Base-by-base conservation (phyloP, 2,888 invertebrate species). In the Philhelius pedissequus region DNA sequence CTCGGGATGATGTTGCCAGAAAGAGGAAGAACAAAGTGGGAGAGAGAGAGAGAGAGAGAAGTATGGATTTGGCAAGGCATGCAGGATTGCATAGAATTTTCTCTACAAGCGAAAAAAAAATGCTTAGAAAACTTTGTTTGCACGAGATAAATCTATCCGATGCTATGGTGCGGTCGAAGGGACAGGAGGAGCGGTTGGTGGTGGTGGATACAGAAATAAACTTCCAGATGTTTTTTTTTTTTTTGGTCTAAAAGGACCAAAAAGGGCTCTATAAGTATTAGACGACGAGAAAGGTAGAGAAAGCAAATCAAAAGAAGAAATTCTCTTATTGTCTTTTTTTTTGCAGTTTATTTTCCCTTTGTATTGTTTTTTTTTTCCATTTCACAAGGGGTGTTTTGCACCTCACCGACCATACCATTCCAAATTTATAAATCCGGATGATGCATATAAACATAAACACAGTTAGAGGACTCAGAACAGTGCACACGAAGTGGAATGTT, bases 341-440 rank as follows among this genome's bases (percentile, higher is more conserved):
- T n/a, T 15, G 30, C 52, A 64, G 48, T 62, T 18, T 60, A 56
- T 32, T 54, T 50, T 52, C 27, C 52, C 54, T 74, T 74, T 66
- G 54, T 64, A 56, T 50, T 5, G 27, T 62, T 64, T 43, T 48
- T 56, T 40, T 69, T 30, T 56, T 69, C 20, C 22, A 64, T 45
- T 64, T 32, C 20, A 64, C 20, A 3, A 13, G 20, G 56, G 56
- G 38, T 60, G 8, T 38, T 30, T 54, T 30, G 9, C 18, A 35
- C 43, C 25, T 48, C 35, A n/a, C 15, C 52, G 25, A 56, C 48
- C 32, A 54, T n/a, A 8, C 56, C 32, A 73, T 62, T 62, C 35
- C 64, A 69, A 75, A 79, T 79, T 62, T 62, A 79, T 74, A 60
- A 75, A 75, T 75, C 70, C 83, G 32, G 48, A 68, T 50, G 66